Base-by-base conservation (phyloP, 2,113 vertebrate species). In the Otolemur garnettii region DNA sequence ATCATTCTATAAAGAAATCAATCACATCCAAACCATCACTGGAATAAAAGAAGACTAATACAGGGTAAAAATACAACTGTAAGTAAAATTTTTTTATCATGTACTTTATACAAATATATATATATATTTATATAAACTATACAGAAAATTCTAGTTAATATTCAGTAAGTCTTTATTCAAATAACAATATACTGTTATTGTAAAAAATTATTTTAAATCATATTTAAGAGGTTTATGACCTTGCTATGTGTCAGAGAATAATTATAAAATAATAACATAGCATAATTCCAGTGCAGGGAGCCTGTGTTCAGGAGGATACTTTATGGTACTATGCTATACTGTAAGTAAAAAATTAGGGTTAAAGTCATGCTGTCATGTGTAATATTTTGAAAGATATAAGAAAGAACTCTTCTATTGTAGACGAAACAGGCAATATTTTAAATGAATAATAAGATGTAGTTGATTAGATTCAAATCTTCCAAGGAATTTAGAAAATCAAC, bases 181-280 rank as follows among this genome's bases (percentile, higher is more conserved):
- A 71, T 18, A 91, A n/a, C 82, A 94, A 83, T 62, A 17, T 15
- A 92, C 38, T 84, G 64, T 83, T 12, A 35, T 87, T 28, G n/a
- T 21, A 91, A 90, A 91, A 95, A 72, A 92, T 79, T 93, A 95
- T 74, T 94, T 88, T 15, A 94, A 92, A 53, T 84, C 45, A 93
- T 9, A 64, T 77, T 94, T 83, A 96, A 86, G 74, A 90, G 71
- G 53, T 0, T 24, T 87, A 68, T 62, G 72, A 53, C 12, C 24
- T 68, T 90, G 13, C 68, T 50, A 87, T 33, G 3, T 57, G 55
- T 93, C 45, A 55, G 69, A 69, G 21, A 87, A 88, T 55, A 96
- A 78, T 55, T 93, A 30, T 83, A 86, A 88, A 95, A 88, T 26
- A 95, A 93, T 62, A 35, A 64, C 18, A 66, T 3, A 95, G 30